Evolutionary conservation across 2,888 invertebrate genomes (phyloP).

Genomic region (Trichopoda pennipes): DNA sequence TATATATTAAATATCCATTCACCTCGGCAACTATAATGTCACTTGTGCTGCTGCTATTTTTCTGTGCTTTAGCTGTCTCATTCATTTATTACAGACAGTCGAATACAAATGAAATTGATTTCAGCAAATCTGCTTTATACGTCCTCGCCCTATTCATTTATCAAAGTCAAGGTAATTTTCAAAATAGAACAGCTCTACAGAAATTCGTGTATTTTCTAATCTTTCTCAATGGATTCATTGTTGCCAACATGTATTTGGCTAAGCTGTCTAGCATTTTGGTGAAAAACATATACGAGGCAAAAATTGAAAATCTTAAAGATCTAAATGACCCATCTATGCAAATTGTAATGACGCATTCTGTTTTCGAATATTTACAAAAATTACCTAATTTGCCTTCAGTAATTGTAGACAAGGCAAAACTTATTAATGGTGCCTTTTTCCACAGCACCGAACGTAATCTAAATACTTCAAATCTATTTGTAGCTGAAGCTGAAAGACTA

Average conservation of each 20-base stretch:
- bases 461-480: neutral
- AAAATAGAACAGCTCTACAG: neutral
- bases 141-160: slow-evolving; percentile 4
- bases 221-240: slow-evolving; percentile 26
- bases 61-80: neutral
- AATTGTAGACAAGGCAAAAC: neutral
- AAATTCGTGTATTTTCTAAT: slow-evolving; percentile 1
- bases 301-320: slow-evolving; percentile 30
- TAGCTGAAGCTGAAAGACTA: neutral
- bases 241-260: slow-evolving; percentile 41
- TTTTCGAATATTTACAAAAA: neutral
- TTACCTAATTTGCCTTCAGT: neutral
- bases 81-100: neutral
- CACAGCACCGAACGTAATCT: neutral
- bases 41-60: neutral
- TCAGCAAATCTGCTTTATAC: slow-evolving; percentile 35
- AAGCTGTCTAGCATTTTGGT: slow-evolving; percentile 46
- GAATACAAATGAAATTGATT: neutral
- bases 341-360: neutral
- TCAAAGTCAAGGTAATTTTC: slow-evolving; percentile 23
- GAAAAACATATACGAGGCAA: slow-evolving; percentile 24
- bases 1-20: slow-evolving; percentile 12
- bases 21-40: neutral
- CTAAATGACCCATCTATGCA: neutral
- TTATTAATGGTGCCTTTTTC: neutral